phyloP scores from a whole-genome alignment of 1,140 invertebrate species.

The Pomacea maculata region DNA sequence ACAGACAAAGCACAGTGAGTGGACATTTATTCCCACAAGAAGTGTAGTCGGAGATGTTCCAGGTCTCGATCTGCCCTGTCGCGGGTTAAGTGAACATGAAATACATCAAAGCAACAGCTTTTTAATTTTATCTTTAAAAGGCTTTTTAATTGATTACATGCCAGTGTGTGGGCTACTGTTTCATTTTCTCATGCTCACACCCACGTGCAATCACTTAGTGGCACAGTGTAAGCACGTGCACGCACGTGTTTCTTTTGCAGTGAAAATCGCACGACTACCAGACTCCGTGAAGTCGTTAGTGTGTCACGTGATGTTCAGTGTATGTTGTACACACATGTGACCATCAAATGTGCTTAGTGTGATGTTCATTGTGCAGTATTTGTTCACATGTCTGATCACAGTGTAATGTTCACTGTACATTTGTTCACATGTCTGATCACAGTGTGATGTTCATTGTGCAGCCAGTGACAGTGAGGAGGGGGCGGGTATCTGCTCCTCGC shows the following conservation, averaged over 20 bases:
- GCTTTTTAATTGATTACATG: too few species aligned
- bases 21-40: too few species aligned
- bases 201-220: too few species aligned
- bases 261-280: neutral
- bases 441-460: neutral
- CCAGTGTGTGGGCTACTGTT: too few species aligned
- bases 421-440: neutral
- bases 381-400: neutral
- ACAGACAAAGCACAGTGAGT: too few species aligned
- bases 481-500: neutral
- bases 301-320: neutral
- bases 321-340: neutral
- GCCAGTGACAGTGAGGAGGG: neutral
- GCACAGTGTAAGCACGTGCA: neutral
- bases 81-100: too few species aligned
- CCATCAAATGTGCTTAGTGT: neutral
- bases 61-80: too few species aligned
- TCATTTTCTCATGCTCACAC: too few species aligned
- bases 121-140: too few species aligned
- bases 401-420: neutral
- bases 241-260: neutral
- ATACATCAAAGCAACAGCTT: too few species aligned
- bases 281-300: neutral
- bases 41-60: too few species aligned
- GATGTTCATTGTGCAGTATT: neutral